A percentile compares a stretch with the other conserved stretches of the same genome.
These are phyloP conservation scores for Columbina picui DNA, from an alignment of 2,113 vertebrate species.

Conservation along the genomic window DNA sequence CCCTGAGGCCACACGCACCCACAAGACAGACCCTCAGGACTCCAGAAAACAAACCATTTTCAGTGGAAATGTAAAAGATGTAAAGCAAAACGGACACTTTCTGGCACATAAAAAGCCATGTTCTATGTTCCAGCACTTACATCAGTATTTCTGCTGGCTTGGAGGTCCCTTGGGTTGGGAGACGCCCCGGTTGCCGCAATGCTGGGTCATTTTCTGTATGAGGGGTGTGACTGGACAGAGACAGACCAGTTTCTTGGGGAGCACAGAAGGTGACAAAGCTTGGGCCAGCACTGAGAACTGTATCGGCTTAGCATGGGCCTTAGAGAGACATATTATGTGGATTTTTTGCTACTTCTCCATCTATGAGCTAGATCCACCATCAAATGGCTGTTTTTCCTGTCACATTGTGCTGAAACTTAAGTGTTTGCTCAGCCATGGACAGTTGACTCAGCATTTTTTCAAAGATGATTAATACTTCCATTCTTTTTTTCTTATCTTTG, in stretches of 20 bases:
- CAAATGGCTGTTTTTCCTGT: background rate
- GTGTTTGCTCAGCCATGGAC: background rate
- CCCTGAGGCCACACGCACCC: background rate
- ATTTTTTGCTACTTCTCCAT: background rate
- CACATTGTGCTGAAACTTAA: background rate
- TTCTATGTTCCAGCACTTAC: conserved; percentile 5
- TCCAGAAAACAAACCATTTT: background rate
- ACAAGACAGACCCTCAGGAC: background rate
- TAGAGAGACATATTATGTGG: background rate
- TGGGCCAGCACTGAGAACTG: background rate
- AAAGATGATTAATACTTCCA: background rate
- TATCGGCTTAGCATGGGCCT: background rate
- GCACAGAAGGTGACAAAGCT: background rate
- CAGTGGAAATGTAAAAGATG: background rate
- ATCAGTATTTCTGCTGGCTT: background rate
- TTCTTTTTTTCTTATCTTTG: background rate
- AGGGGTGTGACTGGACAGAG: background rate
- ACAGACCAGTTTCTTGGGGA: background rate
- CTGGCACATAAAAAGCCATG: background rate
- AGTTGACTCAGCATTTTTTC: background rate
- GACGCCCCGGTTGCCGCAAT: background rate
- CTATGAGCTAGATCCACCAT: background rate
- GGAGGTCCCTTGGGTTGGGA: background rate
- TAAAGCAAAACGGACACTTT: background rate
- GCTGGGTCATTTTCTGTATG: background rate